Base-by-base conservation (phyloP, 2,797 vertebrate genomes). In the Sus cebifrons region DNA sequence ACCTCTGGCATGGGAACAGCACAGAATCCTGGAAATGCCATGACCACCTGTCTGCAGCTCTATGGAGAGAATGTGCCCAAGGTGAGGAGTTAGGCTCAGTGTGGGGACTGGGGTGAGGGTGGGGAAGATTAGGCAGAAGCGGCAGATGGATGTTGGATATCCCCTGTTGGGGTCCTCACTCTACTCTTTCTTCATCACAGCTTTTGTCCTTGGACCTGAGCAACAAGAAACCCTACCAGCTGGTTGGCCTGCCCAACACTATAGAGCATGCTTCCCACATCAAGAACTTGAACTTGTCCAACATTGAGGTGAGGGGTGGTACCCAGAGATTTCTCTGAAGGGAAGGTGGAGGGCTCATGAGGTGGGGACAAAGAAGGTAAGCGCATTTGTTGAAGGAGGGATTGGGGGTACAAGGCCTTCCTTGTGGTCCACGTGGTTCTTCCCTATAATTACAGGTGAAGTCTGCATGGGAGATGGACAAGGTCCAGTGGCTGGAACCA, bases 11-110 rank as follows among this genome's bases (percentile, higher is more conserved):
- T 99, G 67, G 98, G 99, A 44, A 97, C 99, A 17, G 98, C 98
- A 84, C 95, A 99, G 89, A 99, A 98, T 95, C 98, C 98, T 75
- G 99, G 98, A 94, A 98, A 90, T 7, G 98, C 95, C 96, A 99
- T 99, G 99, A 95, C 98, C 52, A 98, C 98, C 21, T 98, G 99
- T 78, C 89, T 99, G 77, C 98, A 98, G 70, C 98, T 99, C 62
- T 99, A 99, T 68, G 98, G 99, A 97, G 98, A 99, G 91, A 99
- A 99, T 97, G 99, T 99, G 94, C 99, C 99, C 20, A 99, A 99
- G 99, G 99, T 99, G 97, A 97, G 36, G 60, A 81, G 6, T 56
- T 77, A 81, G 44, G 6, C 52, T 14, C 17, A 25, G 14, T 62
- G 23, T 17, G 90, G 29, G n/a, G 64, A 58, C 79, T 75, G 58